Percentiles rank a stretch among this genome's conserved stretches.
Conservation (phyloP, 2,113 vertebrate genomes). For the Amblyornis subalaris region DNA sequence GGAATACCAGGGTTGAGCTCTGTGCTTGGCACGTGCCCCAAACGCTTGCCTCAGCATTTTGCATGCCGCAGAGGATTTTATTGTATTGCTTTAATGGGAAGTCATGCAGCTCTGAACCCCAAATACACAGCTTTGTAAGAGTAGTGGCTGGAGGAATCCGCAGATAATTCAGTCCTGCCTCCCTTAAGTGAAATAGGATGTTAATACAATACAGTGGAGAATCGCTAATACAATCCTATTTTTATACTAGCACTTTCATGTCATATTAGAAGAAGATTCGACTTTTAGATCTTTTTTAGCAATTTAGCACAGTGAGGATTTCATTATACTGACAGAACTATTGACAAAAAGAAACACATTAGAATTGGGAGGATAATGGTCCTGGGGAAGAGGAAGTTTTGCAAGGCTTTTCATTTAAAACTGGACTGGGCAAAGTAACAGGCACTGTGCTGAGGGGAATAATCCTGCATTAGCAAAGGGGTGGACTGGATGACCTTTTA, state of each 20-base stretch:
- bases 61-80: constrained; percentile 9
- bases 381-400: constrained; percentile 57
- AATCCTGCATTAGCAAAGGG: constrained; percentile 53
- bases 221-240: constrained; percentile 62
- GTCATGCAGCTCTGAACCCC: constrained; percentile 40
- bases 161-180: constrained; percentile 63
- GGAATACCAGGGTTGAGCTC: neutral
- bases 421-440: constrained; percentile 49
- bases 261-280: constrained; percentile 66
- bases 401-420: constrained; percentile 64
- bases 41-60: constrained; percentile 29
- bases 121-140: constrained; percentile 46
- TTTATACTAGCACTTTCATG: constrained; percentile 55
- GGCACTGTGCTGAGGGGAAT: constrained; percentile 41
- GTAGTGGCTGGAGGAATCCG: constrained; percentile 49
- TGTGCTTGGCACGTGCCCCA: neutral
- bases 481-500: constrained; percentile 54
- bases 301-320: constrained; percentile 69
- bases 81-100: constrained; percentile 36
- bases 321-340: constrained; percentile 72
- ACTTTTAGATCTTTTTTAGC: constrained; percentile 70
- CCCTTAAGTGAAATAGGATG: constrained; percentile 55
- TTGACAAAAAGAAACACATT: constrained; percentile 60
- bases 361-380: constrained; percentile 61
- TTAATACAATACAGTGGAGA: constrained; percentile 66